A percentile compares a stretch with the other conserved stretches of the same genome.
Evolutionary conservation across 2,888 invertebrate species (phyloP).

Genomic region (Mimas tiliae): DNA sequence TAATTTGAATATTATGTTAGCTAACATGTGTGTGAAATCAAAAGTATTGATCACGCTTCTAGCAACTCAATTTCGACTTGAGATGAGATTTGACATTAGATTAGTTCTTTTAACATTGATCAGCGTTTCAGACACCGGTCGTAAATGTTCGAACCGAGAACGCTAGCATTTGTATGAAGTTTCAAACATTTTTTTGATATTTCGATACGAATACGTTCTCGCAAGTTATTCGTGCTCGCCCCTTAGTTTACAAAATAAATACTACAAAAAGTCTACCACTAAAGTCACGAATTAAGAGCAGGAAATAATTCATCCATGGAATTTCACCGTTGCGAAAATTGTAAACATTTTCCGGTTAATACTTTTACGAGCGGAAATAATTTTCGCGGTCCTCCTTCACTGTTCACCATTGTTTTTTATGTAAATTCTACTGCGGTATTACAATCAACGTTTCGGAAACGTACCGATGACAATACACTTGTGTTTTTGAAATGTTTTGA

Average conservation of each 20-base stretch:
- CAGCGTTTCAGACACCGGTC: too few relatives aligned
- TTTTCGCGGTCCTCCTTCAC: conserved; percentile 42
- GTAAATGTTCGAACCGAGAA: too few relatives aligned
- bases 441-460: conserved; percentile 37
- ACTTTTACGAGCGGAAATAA: conserved; percentile 42
- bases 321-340: conserved; percentile 39
- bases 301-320: conserved; percentile 40
- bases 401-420: conserved; percentile 43
- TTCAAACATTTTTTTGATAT: too few relatives aligned
- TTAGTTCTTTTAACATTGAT: too few relatives aligned
- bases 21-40: too few relatives aligned
- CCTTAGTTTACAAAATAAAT: not conserved
- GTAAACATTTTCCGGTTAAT: conserved; percentile 42
- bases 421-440: conserved; percentile 47
- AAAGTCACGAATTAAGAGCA: conserved; percentile 18
- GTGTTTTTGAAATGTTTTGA: conserved; percentile 24
- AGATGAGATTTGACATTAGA: too few relatives aligned
- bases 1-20: too few relatives aligned
- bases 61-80: too few relatives aligned
- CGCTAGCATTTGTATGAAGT: too few relatives aligned
- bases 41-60: too few relatives aligned
- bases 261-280: not conserved
- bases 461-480: conserved; percentile 29
- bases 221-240: too few relatives aligned
- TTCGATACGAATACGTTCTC: too few relatives aligned